These are phyloP conservation scores for Lycaon pictus DNA, from an alignment of 2,113 vertebrate species.

Conservation along the genomic window DNA sequence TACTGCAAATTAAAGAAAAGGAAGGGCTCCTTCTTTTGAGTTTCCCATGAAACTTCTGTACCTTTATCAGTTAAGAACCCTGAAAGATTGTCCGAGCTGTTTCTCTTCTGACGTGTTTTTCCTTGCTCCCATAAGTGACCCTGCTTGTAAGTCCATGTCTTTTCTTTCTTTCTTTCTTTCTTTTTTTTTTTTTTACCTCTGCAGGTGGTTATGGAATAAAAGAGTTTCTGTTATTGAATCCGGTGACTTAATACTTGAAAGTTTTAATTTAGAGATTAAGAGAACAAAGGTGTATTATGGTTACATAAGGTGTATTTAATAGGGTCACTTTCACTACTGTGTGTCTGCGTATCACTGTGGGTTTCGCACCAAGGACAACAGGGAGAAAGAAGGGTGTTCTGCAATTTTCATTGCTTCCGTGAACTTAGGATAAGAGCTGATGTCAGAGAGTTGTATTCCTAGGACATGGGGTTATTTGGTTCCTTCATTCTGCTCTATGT, in stretches of 20 bases:
- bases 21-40: not conserved
- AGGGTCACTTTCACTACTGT: not conserved
- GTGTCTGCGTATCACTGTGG: not conserved
- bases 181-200: not conserved
- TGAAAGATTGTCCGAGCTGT: not conserved
- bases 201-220: not conserved
- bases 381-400: not conserved
- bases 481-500: not conserved
- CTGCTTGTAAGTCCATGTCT: not conserved
- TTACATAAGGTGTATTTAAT: conserved; percentile 23
- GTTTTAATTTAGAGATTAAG: conserved; percentile 49
- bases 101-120: not conserved
- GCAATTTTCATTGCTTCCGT: not conserved
- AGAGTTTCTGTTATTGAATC: conserved; percentile 15
- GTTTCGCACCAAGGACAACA: not conserved
- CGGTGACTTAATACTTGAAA: conserved; percentile 23
- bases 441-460: not conserved
- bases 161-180: not conserved
- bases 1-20: not conserved
- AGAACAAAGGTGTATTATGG: not conserved
- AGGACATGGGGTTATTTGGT: not conserved
- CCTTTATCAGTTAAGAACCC: not conserved
- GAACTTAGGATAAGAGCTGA: not conserved
- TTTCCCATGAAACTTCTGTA: not conserved
- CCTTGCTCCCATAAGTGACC: not conserved